phyloP scores from a whole-genome alignment of 2,113 vertebrate genomes.

The Morphnarchus princeps region DNA sequence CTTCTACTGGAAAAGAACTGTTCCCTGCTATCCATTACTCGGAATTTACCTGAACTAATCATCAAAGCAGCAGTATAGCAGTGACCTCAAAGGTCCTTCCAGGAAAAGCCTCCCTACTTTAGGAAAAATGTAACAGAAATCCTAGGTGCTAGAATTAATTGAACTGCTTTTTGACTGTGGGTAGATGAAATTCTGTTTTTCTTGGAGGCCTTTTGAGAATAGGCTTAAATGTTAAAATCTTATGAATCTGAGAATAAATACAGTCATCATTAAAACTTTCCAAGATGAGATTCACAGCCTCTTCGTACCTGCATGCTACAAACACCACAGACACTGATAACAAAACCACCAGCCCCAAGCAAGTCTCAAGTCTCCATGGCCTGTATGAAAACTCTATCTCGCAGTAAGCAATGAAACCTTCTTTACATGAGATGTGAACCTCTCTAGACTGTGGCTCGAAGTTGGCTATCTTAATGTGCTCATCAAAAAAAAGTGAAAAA shows the following conservation, averaged over 20 bases:
- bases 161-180: background rate
- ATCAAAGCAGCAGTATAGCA: background rate
- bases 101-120: background rate
- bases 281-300: background rate
- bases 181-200: background rate
- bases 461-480: background rate
- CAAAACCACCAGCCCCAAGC: background rate
- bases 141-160: background rate
- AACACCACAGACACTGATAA: background rate
- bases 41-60: background rate
- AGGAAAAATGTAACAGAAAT: background rate
- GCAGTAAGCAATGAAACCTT: background rate
- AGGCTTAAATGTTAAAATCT: background rate
- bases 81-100: background rate
- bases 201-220: background rate
- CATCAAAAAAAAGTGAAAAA: background rate
- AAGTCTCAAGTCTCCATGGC: background rate
- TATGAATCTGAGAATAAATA: background rate
- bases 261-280: background rate
- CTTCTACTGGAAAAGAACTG: background rate
- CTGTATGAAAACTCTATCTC: background rate
- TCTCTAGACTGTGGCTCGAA: background rate
- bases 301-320: background rate
- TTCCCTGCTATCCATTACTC: background rate
- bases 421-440: background rate